A percentile compares a stretch with the other conserved stretches of the same genome.
phyloP scores from a whole-genome alignment of 2,797 vertebrate genomes.

The Heteromormyrus szaboi region DNA sequence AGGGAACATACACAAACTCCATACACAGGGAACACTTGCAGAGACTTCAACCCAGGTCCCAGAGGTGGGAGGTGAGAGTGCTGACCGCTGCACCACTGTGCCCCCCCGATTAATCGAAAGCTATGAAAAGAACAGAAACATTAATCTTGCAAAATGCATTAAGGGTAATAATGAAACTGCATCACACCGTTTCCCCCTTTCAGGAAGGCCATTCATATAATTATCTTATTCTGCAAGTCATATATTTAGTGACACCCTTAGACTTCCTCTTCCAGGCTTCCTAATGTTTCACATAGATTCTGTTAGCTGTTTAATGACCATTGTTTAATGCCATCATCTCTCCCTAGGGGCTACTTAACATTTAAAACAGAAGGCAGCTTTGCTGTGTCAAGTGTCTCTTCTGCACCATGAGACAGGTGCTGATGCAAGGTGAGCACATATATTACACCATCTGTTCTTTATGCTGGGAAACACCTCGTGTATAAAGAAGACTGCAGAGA shows the following conservation, averaged over 20 bases:
- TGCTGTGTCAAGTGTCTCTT: background rate
- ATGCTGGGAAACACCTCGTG: background rate
- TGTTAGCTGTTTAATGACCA: background rate
- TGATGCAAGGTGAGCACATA: slow-evolving; percentile 13
- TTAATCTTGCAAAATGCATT: background rate
- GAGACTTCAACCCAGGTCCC: background rate
- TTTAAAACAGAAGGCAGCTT: background rate
- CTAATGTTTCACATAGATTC: background rate
- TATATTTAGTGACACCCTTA: background rate
- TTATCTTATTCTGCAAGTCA: background rate
- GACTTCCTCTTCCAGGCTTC: background rate
- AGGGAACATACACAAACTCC: background rate
- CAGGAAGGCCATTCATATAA: background rate
- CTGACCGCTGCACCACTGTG: background rate
- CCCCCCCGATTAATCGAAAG: background rate
- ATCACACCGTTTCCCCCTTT: background rate
- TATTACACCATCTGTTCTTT: background rate
- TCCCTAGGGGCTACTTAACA: background rate
- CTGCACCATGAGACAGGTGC: background rate
- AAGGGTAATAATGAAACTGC: background rate
- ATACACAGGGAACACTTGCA: background rate
- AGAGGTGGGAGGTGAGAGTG: background rate
- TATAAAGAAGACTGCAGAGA: background rate
- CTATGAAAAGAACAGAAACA: background rate
- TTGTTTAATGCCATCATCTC: background rate